Evolutionary conservation across 2,113 vertebrate species (phyloP).

Genomic region (Trichomycterus rosablanca): DNA sequence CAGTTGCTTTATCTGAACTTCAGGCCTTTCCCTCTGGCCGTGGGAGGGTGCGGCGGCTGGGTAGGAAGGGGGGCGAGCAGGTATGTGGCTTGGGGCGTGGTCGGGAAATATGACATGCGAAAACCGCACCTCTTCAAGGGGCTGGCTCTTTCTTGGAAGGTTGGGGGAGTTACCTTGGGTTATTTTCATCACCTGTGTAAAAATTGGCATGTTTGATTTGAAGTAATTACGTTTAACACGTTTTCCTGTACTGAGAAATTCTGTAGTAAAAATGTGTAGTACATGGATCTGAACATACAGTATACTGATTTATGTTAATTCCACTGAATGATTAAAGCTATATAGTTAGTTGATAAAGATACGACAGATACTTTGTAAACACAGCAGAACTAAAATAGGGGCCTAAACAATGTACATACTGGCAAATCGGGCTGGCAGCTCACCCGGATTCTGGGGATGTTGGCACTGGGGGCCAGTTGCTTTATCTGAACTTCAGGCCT

Average conservation of each 20-base stretch:
- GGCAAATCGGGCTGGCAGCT: slow-evolving; percentile 51
- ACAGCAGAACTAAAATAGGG: too few relatives aligned
- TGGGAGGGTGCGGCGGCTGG: slow-evolving; percentile 24
- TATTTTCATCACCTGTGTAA: slow-evolving; percentile 63
- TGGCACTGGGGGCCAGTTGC: neutral
- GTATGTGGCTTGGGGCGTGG: slow-evolving; percentile 49
- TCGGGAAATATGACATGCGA: slow-evolving; percentile 52
- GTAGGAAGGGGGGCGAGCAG: slow-evolving; percentile 55
- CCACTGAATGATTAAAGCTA: too few relatives aligned
- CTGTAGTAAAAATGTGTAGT: too few relatives aligned
- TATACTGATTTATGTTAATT: too few relatives aligned
- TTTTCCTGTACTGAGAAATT: too few relatives aligned
- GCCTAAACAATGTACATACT: too few relatives aligned
- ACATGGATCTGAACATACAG: too few relatives aligned
- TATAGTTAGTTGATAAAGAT: too few relatives aligned
- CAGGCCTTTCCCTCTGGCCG: slow-evolving; percentile 29
- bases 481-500: slow-evolving; percentile 29
- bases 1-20: slow-evolving; percentile 28
- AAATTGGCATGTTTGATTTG: slow-evolving; percentile 49
- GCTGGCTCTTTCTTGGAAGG: slow-evolving; percentile 63
- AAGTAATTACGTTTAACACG: neutral
- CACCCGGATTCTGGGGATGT: slow-evolving; percentile 59
- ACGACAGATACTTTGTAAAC: too few relatives aligned
- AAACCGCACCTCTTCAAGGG: slow-evolving; percentile 51
- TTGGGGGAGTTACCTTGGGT: slow-evolving; percentile 74